Base-by-base conservation (phyloP, 1,140 invertebrate genomes). In the Panagrolaimus sp. region DNA sequence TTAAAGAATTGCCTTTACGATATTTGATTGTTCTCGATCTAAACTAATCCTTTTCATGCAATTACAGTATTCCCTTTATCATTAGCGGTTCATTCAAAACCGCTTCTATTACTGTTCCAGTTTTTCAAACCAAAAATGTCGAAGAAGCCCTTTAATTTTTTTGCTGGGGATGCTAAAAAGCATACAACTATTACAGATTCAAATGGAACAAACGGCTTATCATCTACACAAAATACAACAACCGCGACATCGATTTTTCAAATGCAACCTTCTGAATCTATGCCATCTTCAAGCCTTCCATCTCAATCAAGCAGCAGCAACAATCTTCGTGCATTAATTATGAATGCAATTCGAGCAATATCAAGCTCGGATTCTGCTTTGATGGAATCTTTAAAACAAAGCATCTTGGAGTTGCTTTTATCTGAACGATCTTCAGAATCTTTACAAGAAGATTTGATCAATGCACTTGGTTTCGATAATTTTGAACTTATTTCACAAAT, bases 381-480 rank as follows among this genome's bases (percentile, higher is more conserved):
- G 1, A 58, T 58, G 52, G 52, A 58, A 58, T 58, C 52, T 1
- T 14, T 58, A 9, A 58, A 58, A 58, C 28, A 21, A 28, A 32
- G 48, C 21, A 14, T 73, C 9, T 67, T 73, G 4, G 52, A 63
- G 15, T 24, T 73, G 43, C 65, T 73, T 2, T 28, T 26, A 15
- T 38, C 44, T n/a, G 66, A 64, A 9, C 45, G 26, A 6, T 28
- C n/a, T 5, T 63, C 38, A 28, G 73, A 71, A 6, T 62, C 64
- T 10, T 21, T 76, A 9, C 69, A 73, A 48, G 26, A 21, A 48
- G 66, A 72, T n/a, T 38, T 75, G 32, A n/a, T 74, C 14, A 17
- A 52, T 67, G 43, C 14, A 14, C 17, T 44, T 55, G 63, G 63
- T 55, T 55, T 46, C 24, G 32, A 48, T 10, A 44, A 63, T 21